Base-by-base conservation (phyloP, 2,888 invertebrate genomes). In the Chrysolina americana region DNA sequence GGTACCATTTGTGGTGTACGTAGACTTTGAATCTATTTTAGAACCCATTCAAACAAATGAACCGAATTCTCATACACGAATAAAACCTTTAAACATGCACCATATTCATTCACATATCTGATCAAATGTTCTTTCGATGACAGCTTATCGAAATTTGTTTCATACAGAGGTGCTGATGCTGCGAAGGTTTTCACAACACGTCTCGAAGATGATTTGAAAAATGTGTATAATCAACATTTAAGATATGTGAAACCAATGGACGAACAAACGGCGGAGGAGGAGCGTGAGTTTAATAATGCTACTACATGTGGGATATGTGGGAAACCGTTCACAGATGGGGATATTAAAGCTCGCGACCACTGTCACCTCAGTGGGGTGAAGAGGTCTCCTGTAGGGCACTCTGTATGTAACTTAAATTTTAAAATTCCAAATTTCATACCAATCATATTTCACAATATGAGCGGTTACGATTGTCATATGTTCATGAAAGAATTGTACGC, bases 1-100 rank as follows among this genome's bases (percentile, higher is more conserved):
- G 71, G 74, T 76, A 59, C 75, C 77, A 36, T 80, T 72, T 75
- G 76, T 79, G 41, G 74, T 79, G 44, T 77, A 79, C 72, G 75
- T 76, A 1, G 78, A 79, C 68, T 79, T 80, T 75, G 79, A 79
- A 73, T 79, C 74, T n/a, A 19, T 17, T 17, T 10, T 50, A 9
- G 9, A 50, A 8, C 48, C 48, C 17, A 50, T 56, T 56, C 56
- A 23, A 56, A 23, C 21, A 21, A 56, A 8, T 36, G 36, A 36
- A n/a, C 56, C 56, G 15, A 23, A 56, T 8, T 15, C 23, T 56
- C 56, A 23, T 56, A 21, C 11, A 15, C 56, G 11, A 56, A 10
- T n/a, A 13, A 13, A 23, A 56, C 56, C 2, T 56, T 23, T 15
- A 21, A 56, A 56, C 56, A 23, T 13, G 56, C 19, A 23, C 21